Base-by-base conservation (phyloP, 2,888 invertebrate species). In the Agapetus fuscipes region DNA sequence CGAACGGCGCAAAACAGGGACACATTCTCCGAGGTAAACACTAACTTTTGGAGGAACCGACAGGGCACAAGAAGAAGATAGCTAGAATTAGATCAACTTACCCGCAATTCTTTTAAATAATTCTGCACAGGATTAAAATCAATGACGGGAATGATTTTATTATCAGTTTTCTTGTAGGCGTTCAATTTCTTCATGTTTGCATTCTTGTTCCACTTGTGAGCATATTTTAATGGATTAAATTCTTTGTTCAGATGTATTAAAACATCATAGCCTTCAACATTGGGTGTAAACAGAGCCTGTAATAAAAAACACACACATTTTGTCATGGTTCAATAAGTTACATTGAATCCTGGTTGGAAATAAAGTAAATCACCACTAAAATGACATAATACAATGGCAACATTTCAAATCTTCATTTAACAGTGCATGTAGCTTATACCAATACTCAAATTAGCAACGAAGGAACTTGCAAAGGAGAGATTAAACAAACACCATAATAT, bases 41-140 rank as follows among this genome's bases (percentile, higher is more conserved):
- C n/a, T n/a, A n/a, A n/a, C n/a, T n/a, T n/a, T n/a, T n/a, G n/a
- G n/a, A n/a, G 20, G 20, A 20, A 20, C 20, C 20, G 9, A 20
- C 20, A 20, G 4, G 5, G 20, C 20, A 20, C 9, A 31, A 20
- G 5, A 20, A 15, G 28, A 37, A 36, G 7, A 34, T n/a, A n/a
- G n/a, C n/a, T n/a, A n/a, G n/a, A n/a, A n/a, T n/a, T n/a, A 15
- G 13, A 2, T 12, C 17, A 26, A 56, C 71, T 65, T 61, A 86
- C 88, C 64, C 82, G 71, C 45, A 95, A 61, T 44, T 87, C 83
- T 3, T 71, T 62, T 30, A 95, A 62, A 54, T 85, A 89, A 16
- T 58, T 62, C 37, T 73, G 59, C 1, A 87, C 77, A 0, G 86
- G 86, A 61, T 93, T 73, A 55, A 85, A 88, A 49, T 79, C 81